phyloP scores from a whole-genome alignment of 2,888 invertebrate genomes.

The Spialia ferax region DNA sequence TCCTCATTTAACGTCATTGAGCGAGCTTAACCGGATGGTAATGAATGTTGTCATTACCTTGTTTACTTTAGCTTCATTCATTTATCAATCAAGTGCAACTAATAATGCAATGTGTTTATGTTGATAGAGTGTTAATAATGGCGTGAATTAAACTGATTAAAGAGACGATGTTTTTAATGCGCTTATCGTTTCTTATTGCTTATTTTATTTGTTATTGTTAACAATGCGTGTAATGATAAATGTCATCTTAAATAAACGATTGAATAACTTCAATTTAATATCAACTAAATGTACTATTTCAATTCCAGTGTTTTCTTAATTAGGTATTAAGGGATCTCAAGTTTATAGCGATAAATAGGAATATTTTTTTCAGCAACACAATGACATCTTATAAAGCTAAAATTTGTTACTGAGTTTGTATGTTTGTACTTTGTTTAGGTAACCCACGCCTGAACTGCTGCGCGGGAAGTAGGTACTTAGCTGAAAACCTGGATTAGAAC shows the following conservation, averaged over 20 bases:
- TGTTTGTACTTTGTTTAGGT: too few relatives aligned
- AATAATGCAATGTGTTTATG: conserved; percentile 23
- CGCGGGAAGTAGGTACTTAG: too few relatives aligned
- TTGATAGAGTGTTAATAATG: conserved; percentile 38
- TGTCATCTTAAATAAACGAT: neutral
- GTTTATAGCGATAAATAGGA: too few relatives aligned
- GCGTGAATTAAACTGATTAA: conserved; percentile 21
- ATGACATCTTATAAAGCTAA: too few relatives aligned
- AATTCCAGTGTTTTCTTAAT: too few relatives aligned
- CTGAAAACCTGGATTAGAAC: too few relatives aligned
- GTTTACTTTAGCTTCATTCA: conserved; percentile 51
- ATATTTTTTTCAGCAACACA: too few relatives aligned
- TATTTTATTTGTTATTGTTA: conserved; percentile 1
- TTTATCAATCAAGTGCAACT: conserved; percentile 47
- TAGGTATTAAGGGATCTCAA: too few relatives aligned
- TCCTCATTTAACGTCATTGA: conserved; percentile 80
- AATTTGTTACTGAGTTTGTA: too few relatives aligned
- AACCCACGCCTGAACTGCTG: too few relatives aligned
- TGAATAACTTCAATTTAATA: conserved; percentile 8
- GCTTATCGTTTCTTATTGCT: conserved; percentile 17
- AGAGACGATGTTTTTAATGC: conserved; percentile 15
- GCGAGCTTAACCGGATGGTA: conserved; percentile 59
- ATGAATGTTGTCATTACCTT: conserved; percentile 67
- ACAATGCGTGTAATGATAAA: conserved; percentile 17
- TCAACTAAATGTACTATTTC: neutral